These are phyloP conservation scores for Moxostoma hubbsi DNA, from an alignment of 2,797 vertebrate species.

Conservation along the genomic window DNA sequence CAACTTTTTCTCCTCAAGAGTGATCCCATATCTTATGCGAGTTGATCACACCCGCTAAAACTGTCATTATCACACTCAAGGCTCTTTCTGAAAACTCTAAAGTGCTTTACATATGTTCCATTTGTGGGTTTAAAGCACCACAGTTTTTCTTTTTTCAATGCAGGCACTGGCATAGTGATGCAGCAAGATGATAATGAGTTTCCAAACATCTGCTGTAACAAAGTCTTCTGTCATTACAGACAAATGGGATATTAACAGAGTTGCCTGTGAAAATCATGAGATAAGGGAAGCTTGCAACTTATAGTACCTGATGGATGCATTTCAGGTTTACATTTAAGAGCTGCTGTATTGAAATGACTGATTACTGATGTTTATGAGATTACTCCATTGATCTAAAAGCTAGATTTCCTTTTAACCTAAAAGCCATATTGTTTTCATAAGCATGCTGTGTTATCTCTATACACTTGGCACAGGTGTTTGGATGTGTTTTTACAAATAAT, in stretches of 20 bases:
- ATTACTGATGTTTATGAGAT: background rate
- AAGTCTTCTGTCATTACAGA: slow-evolving; percentile 75
- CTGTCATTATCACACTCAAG: slow-evolving; percentile 31
- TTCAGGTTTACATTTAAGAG: background rate
- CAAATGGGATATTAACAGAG: slow-evolving; percentile 79
- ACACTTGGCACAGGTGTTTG: background rate
- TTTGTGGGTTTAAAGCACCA: slow-evolving; percentile 51
- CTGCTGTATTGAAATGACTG: background rate
- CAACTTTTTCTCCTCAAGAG: slow-evolving; percentile 18
- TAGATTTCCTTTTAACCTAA: background rate
- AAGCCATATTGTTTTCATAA: slow-evolving; percentile 21
- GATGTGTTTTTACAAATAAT: background rate
- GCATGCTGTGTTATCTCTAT: slow-evolving; percentile 2
- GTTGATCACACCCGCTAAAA: slow-evolving; percentile 15
- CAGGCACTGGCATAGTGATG: slow-evolving; percentile 50
- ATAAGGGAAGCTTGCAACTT: slow-evolving; percentile 54
- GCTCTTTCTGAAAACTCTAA: slow-evolving; percentile 43
- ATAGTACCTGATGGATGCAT: too few relatives aligned
- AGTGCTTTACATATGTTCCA: slow-evolving; percentile 33
- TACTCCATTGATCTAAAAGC: background rate
- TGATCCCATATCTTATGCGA: slow-evolving; percentile 22
- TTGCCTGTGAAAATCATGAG: slow-evolving; percentile 76
- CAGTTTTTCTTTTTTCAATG: slow-evolving; percentile 5
- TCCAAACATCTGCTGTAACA: slow-evolving; percentile 77
- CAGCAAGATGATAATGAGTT: slow-evolving; percentile 69